Base-by-base conservation (phyloP, 2,797 vertebrate genomes). In the Danio kyathit region DNA sequence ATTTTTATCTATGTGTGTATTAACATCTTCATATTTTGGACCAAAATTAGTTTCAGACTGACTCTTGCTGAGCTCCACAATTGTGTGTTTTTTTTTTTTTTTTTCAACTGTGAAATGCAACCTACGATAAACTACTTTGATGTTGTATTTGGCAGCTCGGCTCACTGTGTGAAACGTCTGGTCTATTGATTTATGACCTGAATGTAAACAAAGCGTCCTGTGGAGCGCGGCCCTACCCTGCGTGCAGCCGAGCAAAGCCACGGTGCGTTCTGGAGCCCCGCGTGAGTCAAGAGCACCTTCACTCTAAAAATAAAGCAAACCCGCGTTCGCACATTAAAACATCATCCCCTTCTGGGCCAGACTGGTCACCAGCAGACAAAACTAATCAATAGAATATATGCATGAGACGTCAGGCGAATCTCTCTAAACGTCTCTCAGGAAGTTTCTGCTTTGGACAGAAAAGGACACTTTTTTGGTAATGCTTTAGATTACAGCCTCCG, bases 341-440 rank as follows among this genome's bases (percentile, higher is more conserved):
- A 65, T 72, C 43, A 65, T 69, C 48, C 52, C 64, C 63, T 82
- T 29, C 52, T 54, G 49, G 59, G 69, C 76, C 79, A 63, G 48
- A 52, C 19, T 66, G 48, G 81, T 83, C 64, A 72, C 64, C 78
- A 44, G 78, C 65, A 76, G 74, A 85, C 67, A 56, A 59, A 75
- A 38, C 66, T 74, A 83, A 83, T 78, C 80, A 80, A 82, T 75
- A 72, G 79, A 82, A 87, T 85, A 66, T 78, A 83, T 83, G 75
- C 82, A 80, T 83, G 83, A 85, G 79, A 70, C 29, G 4, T 57
- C 41, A 63, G 19, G 17, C 11, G 63, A 82, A 67, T 76, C 73
- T 38, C 61, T 10, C 38, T 44, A 51, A 80, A 82, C 12, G 57
- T 63, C 59, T 80, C 40, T 73, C 54, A 49, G 51, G 49, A 46